Conservation (phyloP, 2,888 invertebrate genomes). For the Neocrepidodera transversa region DNA sequence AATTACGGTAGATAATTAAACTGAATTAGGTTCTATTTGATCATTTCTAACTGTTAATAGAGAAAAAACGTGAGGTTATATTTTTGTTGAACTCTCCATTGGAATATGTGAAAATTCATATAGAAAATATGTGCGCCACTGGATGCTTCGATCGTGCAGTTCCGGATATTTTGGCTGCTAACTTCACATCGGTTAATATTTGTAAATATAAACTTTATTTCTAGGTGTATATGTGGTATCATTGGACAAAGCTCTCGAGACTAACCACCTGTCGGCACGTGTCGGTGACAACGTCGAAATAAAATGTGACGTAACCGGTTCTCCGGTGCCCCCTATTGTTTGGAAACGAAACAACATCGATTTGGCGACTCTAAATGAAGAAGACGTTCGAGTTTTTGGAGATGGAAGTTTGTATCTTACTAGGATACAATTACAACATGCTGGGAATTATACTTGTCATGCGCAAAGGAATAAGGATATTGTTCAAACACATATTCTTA, state of each 20-base stretch:
- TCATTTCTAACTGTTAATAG: too few relatives aligned
- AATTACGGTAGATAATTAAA: too few relatives aligned
- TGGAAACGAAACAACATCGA: constrained; percentile 75
- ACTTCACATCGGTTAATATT: too few relatives aligned
- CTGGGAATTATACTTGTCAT: constrained; percentile 80
- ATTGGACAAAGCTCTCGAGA: constrained; percentile 74
- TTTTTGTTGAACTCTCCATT: too few relatives aligned
- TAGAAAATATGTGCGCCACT: too few relatives aligned
- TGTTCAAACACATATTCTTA: constrained; percentile 76
- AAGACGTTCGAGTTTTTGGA: constrained; percentile 72
- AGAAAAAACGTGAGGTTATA: too few relatives aligned
- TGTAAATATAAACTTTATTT: too few relatives aligned
- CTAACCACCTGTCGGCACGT: constrained; percentile 73
- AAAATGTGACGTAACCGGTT: constrained; percentile 77
- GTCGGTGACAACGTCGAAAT: constrained; percentile 81
- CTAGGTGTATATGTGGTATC: constrained; percentile 75
- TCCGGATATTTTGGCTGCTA: too few relatives aligned
- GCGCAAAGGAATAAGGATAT: constrained; percentile 75
- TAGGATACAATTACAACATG: constrained; percentile 74
- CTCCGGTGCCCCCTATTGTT: constrained; percentile 73
- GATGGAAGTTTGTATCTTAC: constrained; percentile 79
- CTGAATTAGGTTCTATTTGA: too few relatives aligned
- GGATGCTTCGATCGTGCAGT: too few relatives aligned
- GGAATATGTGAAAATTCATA: too few relatives aligned
- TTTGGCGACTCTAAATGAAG: constrained; percentile 67